Evolutionary conservation across 2,113 vertebrate species (phyloP).

Genomic region (Ptilonorhynchus violaceus): DNA sequence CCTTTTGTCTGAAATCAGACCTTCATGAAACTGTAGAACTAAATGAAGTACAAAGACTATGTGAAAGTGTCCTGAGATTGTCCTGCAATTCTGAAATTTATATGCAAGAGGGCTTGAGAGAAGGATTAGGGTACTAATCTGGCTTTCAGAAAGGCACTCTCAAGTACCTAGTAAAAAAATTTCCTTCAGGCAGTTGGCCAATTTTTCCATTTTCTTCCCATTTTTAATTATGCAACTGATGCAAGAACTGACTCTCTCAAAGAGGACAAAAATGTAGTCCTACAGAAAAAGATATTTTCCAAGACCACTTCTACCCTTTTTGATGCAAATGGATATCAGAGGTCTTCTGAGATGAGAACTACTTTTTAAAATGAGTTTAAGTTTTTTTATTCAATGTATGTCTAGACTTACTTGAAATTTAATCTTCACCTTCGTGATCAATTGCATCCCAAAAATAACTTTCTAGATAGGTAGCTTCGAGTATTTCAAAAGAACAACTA

Average conservation of each 20-base stretch:
- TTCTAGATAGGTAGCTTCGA: not conserved
- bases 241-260: not conserved
- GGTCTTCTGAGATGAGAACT: not conserved
- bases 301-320: not conserved
- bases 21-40: not conserved
- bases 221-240: not conserved
- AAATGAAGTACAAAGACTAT: not conserved
- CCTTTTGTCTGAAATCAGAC: not conserved
- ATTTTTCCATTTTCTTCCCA: not conserved
- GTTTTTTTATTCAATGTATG: not conserved
- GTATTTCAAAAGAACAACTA: not conserved
- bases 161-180: not conserved
- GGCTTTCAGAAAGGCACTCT: not conserved
- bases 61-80: not conserved
- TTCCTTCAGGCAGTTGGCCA: not conserved
- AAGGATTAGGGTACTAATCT: not conserved
- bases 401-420: not conserved
- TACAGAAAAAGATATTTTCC: not conserved
- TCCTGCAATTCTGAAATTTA: not conserved
- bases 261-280: not conserved
- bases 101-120: not conserved
- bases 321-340: not conserved
- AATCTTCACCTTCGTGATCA: not conserved
- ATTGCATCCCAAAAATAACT: not conserved
- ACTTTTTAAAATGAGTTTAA: not conserved